Conservation (phyloP, 2,888 invertebrate genomes). For the Thyatira batis region DNA sequence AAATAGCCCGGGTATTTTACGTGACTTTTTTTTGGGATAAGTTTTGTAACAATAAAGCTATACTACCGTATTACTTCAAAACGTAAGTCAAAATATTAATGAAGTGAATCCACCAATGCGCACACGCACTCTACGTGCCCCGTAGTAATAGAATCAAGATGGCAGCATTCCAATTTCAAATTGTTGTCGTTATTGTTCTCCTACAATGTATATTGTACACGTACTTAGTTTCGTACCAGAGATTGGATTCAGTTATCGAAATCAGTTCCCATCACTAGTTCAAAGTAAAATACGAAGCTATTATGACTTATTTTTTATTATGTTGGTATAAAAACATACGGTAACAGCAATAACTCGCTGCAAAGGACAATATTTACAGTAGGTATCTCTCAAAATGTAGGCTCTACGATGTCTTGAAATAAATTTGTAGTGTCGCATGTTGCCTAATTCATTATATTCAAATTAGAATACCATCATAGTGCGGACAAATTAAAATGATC, state of each 20-base stretch:
- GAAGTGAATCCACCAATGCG: constrained; percentile 38
- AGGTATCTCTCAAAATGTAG: not conserved
- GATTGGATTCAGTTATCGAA: not conserved
- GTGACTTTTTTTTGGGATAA: too few relatives aligned
- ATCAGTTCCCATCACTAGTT: not conserved
- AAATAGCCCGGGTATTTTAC: too few relatives aligned
- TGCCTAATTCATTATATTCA: constrained; percentile 3
- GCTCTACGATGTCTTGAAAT: not conserved
- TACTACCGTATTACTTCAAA: too few relatives aligned
- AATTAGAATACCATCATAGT: constrained; percentile 3
- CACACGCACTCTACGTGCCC: constrained; percentile 29
- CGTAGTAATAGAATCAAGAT: constrained; percentile 39
- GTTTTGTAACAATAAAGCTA: too few relatives aligned
- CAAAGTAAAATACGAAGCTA: too few relatives aligned
- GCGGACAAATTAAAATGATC: constrained; percentile 39
- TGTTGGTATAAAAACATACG: too few relatives aligned
- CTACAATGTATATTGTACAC: constrained; percentile 7
- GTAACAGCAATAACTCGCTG: too few relatives aligned
- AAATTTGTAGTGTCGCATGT: not conserved
- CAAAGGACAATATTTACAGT: not conserved
- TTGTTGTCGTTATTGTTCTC: constrained; percentile 47
- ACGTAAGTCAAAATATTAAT: not conserved
- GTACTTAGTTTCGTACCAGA: not conserved
- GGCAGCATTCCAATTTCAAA: constrained; percentile 40
- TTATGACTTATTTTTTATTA: too few relatives aligned